Evolutionary conservation across 2,888 invertebrate genomes (phyloP).

Genomic region (Oxyscelio sp.): DNA sequence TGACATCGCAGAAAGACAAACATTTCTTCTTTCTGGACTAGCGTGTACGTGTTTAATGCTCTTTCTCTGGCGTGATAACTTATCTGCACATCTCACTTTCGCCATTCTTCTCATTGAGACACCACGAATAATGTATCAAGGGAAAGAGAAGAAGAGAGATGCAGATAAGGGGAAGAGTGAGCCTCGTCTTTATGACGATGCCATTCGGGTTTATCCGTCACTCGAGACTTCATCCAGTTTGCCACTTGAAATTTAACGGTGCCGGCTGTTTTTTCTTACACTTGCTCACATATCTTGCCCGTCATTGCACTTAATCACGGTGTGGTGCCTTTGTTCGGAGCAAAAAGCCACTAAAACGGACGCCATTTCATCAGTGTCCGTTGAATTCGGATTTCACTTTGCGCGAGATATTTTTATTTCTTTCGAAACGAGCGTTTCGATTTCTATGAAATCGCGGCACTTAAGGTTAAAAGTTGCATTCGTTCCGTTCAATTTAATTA

Average conservation of each 20-base stretch:
- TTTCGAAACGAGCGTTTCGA: slow-evolving; percentile 18
- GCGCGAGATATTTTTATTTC: slow-evolving; percentile 27
- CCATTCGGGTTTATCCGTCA: too few relatives aligned
- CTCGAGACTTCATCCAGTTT: slow-evolving; percentile 65
- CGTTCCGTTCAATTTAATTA: too few relatives aligned
- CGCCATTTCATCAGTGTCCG: slow-evolving; percentile 43
- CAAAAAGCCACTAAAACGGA: slow-evolving; percentile 27
- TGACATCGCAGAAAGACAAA: slow-evolving; percentile 57
- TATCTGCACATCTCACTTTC: slow-evolving; percentile 83
- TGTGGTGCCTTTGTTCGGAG: slow-evolving; percentile 9
- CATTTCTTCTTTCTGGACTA: slow-evolving; percentile 15
- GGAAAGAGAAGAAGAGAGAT: slow-evolving; percentile 44
- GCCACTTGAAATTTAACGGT: slow-evolving; percentile 47
- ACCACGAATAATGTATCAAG: slow-evolving; percentile 34
- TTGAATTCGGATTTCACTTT: slow-evolving; percentile 50
- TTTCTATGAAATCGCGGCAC: slow-evolving; percentile 23
- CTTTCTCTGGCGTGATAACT: slow-evolving; percentile 74
- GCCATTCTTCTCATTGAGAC: slow-evolving; percentile 82
- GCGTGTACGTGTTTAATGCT: slow-evolving; percentile 46
- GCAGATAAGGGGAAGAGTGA: too few relatives aligned
- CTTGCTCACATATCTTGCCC: slow-evolving; percentile 54
- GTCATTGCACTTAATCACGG: slow-evolving; percentile 71
- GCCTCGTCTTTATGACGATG: too few relatives aligned
- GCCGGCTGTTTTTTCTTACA: slow-evolving; percentile 56
- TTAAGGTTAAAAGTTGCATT: slow-evolving; percentile 15